Conservation (phyloP, 2,113 vertebrate genomes). For the Hemicordylus capensis region DNA sequence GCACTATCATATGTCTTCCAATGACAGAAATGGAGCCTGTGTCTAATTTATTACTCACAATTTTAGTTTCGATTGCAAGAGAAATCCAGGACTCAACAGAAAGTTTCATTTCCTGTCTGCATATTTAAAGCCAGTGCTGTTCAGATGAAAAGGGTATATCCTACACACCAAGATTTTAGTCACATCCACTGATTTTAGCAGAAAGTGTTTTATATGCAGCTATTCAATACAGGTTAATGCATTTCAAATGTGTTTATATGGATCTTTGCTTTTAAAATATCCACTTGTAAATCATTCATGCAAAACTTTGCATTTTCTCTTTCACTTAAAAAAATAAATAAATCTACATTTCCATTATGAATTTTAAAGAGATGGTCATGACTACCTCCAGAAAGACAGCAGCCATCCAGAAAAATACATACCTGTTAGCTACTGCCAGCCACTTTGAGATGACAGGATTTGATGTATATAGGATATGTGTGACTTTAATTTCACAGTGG, state of each 20-base stretch:
- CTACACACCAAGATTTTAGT: background rate
- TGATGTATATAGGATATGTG: background rate
- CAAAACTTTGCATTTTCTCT: background rate
- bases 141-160: background rate
- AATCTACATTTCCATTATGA: background rate
- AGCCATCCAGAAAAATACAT: background rate
- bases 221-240: constrained; percentile 17
- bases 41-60: background rate
- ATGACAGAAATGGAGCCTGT: background rate
- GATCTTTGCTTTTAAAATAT: constrained; percentile 12
- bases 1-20: no score
- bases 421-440: background rate
- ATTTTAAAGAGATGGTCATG: background rate
- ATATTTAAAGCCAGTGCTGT: background rate
- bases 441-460: background rate
- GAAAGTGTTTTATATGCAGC: constrained; percentile 12
- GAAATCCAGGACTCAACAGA: background rate
- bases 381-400: background rate
- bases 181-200: constrained; percentile 1
- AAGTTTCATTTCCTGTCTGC: background rate
- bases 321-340: background rate
- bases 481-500: background rate
- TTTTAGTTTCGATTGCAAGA: background rate
- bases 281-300: constrained; percentile 18
- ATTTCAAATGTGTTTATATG: constrained; percentile 17